phyloP scores from a whole-genome alignment of 1,140 invertebrate genomes.

The Heterodera schachtii region DNA sequence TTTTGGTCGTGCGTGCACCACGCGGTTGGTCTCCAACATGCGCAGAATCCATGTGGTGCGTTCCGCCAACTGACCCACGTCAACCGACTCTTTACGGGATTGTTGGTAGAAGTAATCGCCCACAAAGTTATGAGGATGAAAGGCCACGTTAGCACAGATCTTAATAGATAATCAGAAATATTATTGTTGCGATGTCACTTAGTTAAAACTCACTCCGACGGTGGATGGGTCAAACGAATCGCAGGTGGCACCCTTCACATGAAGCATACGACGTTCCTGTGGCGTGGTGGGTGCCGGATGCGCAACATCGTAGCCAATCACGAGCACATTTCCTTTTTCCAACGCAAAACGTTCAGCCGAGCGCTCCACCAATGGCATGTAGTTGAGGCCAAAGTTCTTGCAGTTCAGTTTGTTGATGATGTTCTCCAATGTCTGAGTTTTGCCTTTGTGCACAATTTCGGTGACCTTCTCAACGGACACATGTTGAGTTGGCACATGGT shows the following conservation, averaged over 20 bases:
- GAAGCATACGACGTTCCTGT: conserved; percentile 41
- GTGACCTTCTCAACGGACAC: conserved; percentile 43
- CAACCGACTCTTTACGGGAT: conserved; percentile 42
- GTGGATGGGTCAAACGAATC: conserved; percentile 43
- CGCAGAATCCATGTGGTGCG: conserved; percentile 26
- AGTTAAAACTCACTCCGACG: conserved; percentile 28
- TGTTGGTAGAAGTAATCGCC: conserved; percentile 47
- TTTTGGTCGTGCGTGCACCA: conserved; percentile 21
- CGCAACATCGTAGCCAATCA: conserved; percentile 45
- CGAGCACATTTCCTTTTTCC: conserved; percentile 35
- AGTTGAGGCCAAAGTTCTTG: conserved; percentile 51
- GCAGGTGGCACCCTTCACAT: conserved; percentile 33
- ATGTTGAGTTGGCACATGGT: conserved; percentile 40
- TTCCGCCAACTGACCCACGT: conserved; percentile 27
- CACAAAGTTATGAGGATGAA: conserved; percentile 42
- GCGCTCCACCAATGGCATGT: conserved; percentile 35
- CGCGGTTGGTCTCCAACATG: conserved; percentile 41
- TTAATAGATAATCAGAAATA: background rate
- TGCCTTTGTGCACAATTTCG: conserved; percentile 35
- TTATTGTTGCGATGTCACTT: too few species aligned
- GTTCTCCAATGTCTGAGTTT: conserved; percentile 41
- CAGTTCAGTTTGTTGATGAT: conserved; percentile 47
- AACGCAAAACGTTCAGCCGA: conserved; percentile 36
- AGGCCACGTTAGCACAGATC: conserved; percentile 39
- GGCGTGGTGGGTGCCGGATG: conserved; percentile 33